These are phyloP conservation scores for Eciton burchellii DNA, from an alignment of 1,140 invertebrate genomes.

Conservation along the genomic window DNA sequence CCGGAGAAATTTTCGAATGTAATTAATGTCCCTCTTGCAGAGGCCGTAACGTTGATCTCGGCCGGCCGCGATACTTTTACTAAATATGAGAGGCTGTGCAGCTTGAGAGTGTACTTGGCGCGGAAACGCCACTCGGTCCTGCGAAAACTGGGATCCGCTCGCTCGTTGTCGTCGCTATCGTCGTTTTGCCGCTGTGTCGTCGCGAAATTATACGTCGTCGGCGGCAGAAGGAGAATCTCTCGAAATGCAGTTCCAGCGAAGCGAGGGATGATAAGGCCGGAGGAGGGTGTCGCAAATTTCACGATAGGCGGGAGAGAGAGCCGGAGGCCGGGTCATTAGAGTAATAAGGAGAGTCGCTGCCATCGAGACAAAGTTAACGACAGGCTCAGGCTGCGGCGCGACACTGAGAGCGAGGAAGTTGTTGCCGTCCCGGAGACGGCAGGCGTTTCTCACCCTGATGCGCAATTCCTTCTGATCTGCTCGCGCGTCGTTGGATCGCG, in stretches of 20 bases:
- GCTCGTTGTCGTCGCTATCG: background rate
- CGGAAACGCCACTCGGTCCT: slow-evolving; percentile 21
- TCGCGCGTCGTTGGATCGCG: background rate
- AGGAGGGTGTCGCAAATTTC: slow-evolving; percentile 43
- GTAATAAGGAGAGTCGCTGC: slow-evolving; percentile 62
- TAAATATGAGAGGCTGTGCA: slow-evolving; percentile 26
- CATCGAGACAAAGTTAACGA: slow-evolving; percentile 59
- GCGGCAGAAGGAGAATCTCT: slow-evolving; percentile 61
- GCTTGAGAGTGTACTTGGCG: slow-evolving; percentile 24
- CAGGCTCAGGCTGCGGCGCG: slow-evolving; percentile 42
- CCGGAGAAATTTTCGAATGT: slow-evolving; percentile 24
- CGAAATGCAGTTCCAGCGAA: slow-evolving; percentile 63
- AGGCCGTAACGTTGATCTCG: background rate
- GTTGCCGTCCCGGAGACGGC: background rate
- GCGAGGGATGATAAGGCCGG: slow-evolving; percentile 68
- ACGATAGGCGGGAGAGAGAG: slow-evolving; percentile 31
- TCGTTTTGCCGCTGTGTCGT: background rate
- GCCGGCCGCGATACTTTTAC: background rate
- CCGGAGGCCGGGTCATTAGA: slow-evolving; percentile 62
- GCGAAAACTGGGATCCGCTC: background rate
- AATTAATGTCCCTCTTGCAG: slow-evolving; percentile 19
- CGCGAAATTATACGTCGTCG: slow-evolving; percentile 38
- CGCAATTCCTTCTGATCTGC: background rate
- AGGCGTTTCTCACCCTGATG: slow-evolving; percentile 3
- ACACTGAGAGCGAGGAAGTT: slow-evolving; percentile 19